phyloP scores from a whole-genome alignment of 2,797 vertebrate species.

The Periparus ater region DNA sequence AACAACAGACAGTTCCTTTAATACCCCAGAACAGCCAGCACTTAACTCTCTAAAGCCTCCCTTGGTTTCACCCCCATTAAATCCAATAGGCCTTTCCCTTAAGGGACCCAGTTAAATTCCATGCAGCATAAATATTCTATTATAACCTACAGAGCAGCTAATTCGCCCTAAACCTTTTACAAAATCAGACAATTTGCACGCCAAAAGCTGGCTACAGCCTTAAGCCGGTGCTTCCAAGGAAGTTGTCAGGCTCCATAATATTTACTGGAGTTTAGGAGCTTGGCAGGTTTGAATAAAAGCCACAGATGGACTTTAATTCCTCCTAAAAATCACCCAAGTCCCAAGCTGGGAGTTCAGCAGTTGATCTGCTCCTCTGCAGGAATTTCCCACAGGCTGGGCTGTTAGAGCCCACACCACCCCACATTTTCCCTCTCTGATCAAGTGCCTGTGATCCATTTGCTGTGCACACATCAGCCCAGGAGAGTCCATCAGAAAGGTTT shows the following conservation, averaged over 20 bases:
- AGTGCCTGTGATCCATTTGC: background rate
- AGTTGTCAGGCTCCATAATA: background rate
- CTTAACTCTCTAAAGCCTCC: background rate
- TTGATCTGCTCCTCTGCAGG: constrained; percentile 29
- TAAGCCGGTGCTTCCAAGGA: background rate
- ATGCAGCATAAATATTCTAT: constrained; percentile 57
- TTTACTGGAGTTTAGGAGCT: constrained; percentile 17
- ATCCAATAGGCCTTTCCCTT: constrained; percentile 3
- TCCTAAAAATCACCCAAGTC: constrained; percentile 4
- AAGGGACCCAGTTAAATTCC: constrained; percentile 21
- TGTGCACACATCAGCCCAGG: background rate
- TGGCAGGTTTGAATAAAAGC: background rate
- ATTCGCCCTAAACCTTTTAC: constrained; percentile 44
- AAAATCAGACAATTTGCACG: constrained; percentile 41
- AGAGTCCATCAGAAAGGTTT: background rate
- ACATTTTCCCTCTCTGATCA: background rate
- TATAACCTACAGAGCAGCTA: constrained; percentile 33
- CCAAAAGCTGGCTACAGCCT: constrained; percentile 17
- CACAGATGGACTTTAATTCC: constrained; percentile 31
- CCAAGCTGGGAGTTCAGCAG: constrained; percentile 29
- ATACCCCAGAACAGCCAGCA: background rate
- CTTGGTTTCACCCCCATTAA: constrained; percentile 41
- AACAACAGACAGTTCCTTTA: constrained; percentile 16
- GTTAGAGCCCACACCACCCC: background rate
- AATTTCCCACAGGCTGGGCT: background rate